phyloP scores from a whole-genome alignment of 2,113 vertebrate genomes.

The Cariama cristata region DNA sequence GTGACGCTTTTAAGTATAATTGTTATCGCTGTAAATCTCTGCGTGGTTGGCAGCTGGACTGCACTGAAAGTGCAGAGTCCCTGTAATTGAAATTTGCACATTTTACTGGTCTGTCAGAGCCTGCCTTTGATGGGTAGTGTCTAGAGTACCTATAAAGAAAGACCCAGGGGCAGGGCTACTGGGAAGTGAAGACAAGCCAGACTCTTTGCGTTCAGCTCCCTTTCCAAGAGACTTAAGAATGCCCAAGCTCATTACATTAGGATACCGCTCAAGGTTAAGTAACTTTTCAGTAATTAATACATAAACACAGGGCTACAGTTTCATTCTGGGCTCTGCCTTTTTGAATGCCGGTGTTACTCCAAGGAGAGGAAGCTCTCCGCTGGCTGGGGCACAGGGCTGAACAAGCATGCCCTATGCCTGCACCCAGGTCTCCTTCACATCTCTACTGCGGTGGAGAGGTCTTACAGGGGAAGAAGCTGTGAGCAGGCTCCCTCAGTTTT shows the following conservation, averaged over 20 bases:
- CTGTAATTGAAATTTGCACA: neutral
- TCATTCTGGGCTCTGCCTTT: neutral
- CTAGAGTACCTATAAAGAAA: neutral
- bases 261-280: neutral
- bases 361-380: neutral
- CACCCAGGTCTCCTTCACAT: neutral
- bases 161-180: neutral
- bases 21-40: conserved; percentile 39
- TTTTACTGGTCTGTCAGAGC: conserved; percentile 6
- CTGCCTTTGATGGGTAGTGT: neutral
- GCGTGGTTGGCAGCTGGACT: conserved; percentile 23
- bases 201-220: neutral
- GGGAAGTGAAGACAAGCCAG: too few species aligned
- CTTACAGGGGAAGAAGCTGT: neutral
- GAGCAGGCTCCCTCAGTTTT: neutral
- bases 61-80: neutral
- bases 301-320: neutral
- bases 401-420: neutral
- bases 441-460: neutral
- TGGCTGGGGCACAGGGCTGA: neutral
- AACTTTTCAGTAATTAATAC: neutral
- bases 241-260: neutral
- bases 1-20: conserved; percentile 33
- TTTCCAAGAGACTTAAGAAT: neutral
- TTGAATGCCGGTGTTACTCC: neutral